Conservation (phyloP, 1,140 invertebrate species). For the Paraescarpia echinospica region DNA sequence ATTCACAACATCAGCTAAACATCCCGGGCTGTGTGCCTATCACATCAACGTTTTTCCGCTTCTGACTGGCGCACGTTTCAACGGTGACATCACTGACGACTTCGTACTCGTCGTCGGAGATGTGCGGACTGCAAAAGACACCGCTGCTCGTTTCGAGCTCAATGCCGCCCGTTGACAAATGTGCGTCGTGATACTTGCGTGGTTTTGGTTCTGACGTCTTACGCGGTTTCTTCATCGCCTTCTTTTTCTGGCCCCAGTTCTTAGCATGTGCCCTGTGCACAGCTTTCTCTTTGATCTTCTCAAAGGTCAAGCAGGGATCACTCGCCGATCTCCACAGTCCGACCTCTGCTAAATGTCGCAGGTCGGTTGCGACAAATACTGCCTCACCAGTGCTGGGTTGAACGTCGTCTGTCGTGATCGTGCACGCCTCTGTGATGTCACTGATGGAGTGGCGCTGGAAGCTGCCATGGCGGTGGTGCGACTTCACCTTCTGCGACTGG, state of each 20-base stretch:
- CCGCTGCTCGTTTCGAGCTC: not conserved
- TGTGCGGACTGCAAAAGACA: not conserved
- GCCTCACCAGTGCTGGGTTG: not conserved
- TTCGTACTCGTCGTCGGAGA: not conserved
- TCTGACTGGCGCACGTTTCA: not conserved
- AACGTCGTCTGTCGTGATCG: not conserved
- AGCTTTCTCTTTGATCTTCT: slow-evolving; percentile 19
- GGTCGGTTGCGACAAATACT: not conserved
- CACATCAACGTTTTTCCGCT: not conserved
- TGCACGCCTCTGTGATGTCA: not conserved
- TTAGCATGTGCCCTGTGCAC: not conserved
- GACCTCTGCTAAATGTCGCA: not conserved
- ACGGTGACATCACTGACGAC: not conserved
- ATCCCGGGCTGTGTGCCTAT: not conserved
- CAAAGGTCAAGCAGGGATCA: slow-evolving; percentile 15
- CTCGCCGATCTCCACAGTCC: not conserved
- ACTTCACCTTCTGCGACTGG: not conserved
- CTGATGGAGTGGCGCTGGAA: not conserved
- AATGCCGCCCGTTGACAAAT: not conserved
- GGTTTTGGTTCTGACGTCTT: not conserved
- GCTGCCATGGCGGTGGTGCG: not conserved
- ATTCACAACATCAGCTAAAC: not conserved
- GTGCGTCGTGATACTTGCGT: not conserved
- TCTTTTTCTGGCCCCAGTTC: slow-evolving; percentile 11
- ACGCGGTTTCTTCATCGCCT: not conserved